Evolutionary conservation across 2,113 vertebrate species (phyloP).

Genomic region (Chaetodon auriga): DNA sequence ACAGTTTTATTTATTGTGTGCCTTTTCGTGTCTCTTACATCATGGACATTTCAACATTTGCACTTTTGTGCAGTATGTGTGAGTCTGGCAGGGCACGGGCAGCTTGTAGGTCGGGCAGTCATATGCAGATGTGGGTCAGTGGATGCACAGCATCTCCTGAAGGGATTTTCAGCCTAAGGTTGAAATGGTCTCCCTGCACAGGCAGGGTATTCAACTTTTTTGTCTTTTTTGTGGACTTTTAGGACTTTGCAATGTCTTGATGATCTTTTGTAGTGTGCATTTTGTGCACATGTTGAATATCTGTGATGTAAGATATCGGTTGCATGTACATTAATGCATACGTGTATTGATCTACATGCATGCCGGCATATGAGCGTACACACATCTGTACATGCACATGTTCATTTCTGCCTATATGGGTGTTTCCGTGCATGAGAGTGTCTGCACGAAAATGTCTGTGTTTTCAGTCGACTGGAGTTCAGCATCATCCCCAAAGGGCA

Average conservation of each 20-base stretch:
- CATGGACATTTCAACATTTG: background rate
- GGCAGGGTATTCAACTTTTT: background rate
- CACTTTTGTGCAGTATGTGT: background rate
- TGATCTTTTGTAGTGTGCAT: background rate
- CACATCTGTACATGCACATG: background rate
- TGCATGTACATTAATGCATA: conserved; percentile 31
- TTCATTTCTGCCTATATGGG: background rate
- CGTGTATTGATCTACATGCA: conserved; percentile 9
- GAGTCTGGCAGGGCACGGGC: background rate
- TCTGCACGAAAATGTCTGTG: conserved; percentile 26
- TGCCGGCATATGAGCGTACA: background rate
- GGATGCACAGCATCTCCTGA: background rate
- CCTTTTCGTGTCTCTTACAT: conserved; percentile 18
- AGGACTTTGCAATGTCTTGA: background rate
- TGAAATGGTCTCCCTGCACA: background rate
- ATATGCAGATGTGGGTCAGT: background rate
- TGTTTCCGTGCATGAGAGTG: background rate
- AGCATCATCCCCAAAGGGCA: conserved; percentile 63
- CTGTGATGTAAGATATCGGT: conserved; percentile 7
- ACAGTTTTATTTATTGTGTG: conserved; percentile 2
- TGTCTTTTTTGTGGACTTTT: background rate
- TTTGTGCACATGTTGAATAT: conserved; percentile 3
- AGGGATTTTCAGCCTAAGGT: background rate
- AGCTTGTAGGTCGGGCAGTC: background rate
- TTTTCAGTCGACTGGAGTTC: conserved; percentile 59